Base-by-base conservation (phyloP, 92 coral and sea anemone species). In the Umimayanthus kanabou region DNA sequence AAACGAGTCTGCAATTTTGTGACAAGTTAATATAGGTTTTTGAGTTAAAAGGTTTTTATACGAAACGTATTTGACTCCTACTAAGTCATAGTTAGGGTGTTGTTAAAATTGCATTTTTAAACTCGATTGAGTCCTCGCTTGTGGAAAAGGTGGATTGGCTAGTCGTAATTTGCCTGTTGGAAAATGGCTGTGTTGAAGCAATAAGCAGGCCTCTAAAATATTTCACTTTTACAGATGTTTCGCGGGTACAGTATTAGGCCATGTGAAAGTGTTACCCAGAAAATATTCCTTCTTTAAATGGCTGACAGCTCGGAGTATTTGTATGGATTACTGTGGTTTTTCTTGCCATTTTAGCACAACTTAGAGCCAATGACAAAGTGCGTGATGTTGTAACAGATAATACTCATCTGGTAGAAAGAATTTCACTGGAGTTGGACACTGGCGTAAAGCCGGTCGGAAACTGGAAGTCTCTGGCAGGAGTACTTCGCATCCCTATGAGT, bases 361-460 rank as follows among this genome's bases (percentile, higher is more conserved):
- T 61, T 61, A 72, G 76, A 72, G 42, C 76, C 40, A 61, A 61
- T 61, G 69, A 61, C 30, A 23, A 10, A 28, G 76, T 33, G 18
- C 3, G 39, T 9, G 40, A 26, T 28, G 76, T 22, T 72, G 26
- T 74, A 37, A 78, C 81, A n/a, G 39, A 78, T 25, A 47, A 78
- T 23, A 50, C 66, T 2, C 20, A 2, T 26, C 9, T 78, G 20
- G 28, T 78, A 15, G 81, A 78, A 30, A 45, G 37, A 15, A 42
- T 78, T 23, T 40, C 81, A 18, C 6, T 78, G 4, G 81, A 78
- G 23, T n/a, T 78, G 26, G 81, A 78, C 64, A 45, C 81, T n/a
- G 81, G 81, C 20, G 64, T 78, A 20, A 25, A 10, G 64, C 81
- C 61, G 81, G n/a, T 78, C n/a, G 81, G 81, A 4, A 47, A 45